Conservation (phyloP, 2,888 invertebrate species). For the Scrobipalpa costella region DNA sequence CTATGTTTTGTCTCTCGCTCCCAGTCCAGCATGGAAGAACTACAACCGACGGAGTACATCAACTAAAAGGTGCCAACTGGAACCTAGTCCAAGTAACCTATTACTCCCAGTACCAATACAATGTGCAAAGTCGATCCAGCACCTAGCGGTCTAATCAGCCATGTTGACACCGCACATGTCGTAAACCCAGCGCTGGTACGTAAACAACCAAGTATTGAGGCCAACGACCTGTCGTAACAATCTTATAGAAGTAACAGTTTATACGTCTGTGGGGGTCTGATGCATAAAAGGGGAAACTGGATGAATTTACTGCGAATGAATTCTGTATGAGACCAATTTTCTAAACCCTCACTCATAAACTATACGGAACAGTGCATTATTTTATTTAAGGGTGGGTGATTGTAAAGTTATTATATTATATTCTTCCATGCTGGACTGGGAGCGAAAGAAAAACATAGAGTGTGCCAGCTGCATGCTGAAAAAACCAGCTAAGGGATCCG, state of each 20-base stretch:
- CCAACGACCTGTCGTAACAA: not conserved
- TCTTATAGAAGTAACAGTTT: not conserved
- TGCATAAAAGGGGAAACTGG: not conserved
- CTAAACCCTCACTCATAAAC: not conserved
- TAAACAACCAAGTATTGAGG: constrained; percentile 3
- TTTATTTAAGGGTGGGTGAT: no score
- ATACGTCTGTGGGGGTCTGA: not conserved
- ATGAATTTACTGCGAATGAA: not conserved
- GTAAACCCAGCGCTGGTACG: not conserved
- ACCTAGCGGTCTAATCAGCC: not conserved
- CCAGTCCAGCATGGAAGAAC: no score
- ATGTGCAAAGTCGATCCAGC: not conserved
- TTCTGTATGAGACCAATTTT: no score
- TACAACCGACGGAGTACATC: no score
- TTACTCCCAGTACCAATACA: not conserved
- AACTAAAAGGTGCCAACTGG: no score
- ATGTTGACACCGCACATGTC: constrained; percentile 1
- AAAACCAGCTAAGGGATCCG: no score
- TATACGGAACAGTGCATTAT: not conserved
- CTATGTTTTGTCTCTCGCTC: no score
- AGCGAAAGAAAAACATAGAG: no score
- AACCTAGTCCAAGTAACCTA: not conserved
- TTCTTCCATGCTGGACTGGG: no score
- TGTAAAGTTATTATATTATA: no score
- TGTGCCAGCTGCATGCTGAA: no score